Percentiles rank a stretch among this genome's conserved stretches.
These are phyloP conservation scores for Baccha elongata DNA, from an alignment of 2,888 invertebrate genomes.

Conservation along the genomic window DNA sequence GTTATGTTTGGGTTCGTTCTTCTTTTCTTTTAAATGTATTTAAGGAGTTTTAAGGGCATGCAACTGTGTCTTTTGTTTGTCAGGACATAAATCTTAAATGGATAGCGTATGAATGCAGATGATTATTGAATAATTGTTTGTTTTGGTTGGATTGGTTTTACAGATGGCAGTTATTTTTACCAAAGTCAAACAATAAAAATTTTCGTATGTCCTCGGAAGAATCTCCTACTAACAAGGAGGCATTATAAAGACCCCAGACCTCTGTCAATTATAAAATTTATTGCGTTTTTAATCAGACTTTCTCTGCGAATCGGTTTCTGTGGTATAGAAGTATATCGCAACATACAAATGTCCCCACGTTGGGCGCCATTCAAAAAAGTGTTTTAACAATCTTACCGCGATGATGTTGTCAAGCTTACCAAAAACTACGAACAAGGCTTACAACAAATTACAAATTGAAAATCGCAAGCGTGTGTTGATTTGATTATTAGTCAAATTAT, in stretches of 20 bases:
- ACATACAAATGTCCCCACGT: background rate
- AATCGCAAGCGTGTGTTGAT: too few relatives aligned
- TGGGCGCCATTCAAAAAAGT: background rate
- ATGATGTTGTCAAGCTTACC: too few relatives aligned
- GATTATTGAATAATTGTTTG: conserved; percentile 52
- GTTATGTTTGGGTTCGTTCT: background rate
- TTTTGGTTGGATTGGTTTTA: conserved; percentile 35
- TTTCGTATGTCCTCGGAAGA: background rate
- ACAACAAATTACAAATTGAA: too few relatives aligned
- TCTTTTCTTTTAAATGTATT: background rate
- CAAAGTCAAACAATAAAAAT: background rate
- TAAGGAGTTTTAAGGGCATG: background rate
- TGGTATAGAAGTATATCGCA: too few relatives aligned
- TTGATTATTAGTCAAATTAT: too few relatives aligned
- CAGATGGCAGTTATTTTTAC: background rate
- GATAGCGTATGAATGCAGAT: conserved; percentile 3
- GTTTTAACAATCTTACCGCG: too few relatives aligned
- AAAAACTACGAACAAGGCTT: too few relatives aligned
- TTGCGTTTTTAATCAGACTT: too few relatives aligned
- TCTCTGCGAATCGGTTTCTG: too few relatives aligned
- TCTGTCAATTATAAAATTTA: too few relatives aligned
- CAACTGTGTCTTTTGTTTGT: background rate
- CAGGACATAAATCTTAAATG: conserved; percentile 50
- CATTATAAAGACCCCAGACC: too few relatives aligned
- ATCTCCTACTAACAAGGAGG: too few relatives aligned